Evolutionary conservation across 2,113 vertebrate species (phyloP), one percentile per base, ranked within the genome.

Genomic region (Engystomops pustulosus): DNA sequence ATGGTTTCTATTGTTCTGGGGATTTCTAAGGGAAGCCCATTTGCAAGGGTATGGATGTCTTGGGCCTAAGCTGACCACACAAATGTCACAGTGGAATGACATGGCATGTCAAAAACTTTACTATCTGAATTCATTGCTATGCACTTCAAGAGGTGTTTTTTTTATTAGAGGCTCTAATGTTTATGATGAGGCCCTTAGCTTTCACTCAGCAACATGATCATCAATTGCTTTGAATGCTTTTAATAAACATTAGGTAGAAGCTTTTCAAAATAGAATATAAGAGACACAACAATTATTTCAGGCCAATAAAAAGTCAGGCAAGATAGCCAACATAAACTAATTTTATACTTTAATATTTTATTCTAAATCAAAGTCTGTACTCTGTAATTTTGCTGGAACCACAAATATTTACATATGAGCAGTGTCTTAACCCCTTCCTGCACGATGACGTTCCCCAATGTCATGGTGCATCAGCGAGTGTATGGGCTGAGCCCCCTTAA

Each of bases 11-110:
- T 83, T 83, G 81, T 83, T 58, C 55, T 27, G 5, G 9, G 41
- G 58, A 95, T 89, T 91, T 92, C 90, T 94, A 93, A 94, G 93
- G 87, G 81, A 88, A 86, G 87, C 90, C 92, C 95, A 96, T 94
- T 95, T 96, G 95, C 92, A 91, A 86, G 92, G 79, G 88, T 87
- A 88, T 88, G 87, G 88, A 86, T 83, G 88, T 88, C 91, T 86
- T 75, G 84, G 89, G 90, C 90, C 87, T 87, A 86, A 85, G 86
- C 89, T 90, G 90, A 90, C 92, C 91, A 91, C 90, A 87, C 88
- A 85, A 87, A 90, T 91, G 91, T 91, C 92, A 92, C 89, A 91
- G 86, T 86, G 68, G 88, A 89, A 88, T 88, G 91, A 88, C 91
- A 87, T 87, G 91, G 88, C 89, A 89, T 88, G 91, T 89, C 86